A percentile compares a stretch with the other conserved stretches of the same genome.
These are phyloP conservation scores for Plebejus anna DNA, from an alignment of 2,888 invertebrate species.

Conservation along the genomic window DNA sequence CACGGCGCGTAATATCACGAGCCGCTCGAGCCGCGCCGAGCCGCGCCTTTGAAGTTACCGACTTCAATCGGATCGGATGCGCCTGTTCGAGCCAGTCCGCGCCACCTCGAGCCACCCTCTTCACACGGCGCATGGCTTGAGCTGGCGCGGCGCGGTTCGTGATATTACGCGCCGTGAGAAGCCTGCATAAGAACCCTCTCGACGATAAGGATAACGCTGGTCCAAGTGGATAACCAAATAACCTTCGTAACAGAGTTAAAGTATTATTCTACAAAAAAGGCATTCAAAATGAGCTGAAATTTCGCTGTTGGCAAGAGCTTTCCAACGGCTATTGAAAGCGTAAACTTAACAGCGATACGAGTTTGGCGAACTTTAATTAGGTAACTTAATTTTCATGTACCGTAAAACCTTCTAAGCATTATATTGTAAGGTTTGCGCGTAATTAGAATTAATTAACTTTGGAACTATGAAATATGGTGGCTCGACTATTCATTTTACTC, in stretches of 20 bases:
- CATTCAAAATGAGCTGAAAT: conserved; percentile 1
- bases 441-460: conserved; percentile 10
- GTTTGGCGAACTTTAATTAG: conserved; percentile 10
- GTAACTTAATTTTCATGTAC: conserved; percentile 18
- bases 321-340: conserved; percentile 15
- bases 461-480: not conserved
- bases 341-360: conserved; percentile 11
- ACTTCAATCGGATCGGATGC: too few species aligned
- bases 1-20: too few species aligned
- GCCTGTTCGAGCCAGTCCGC: too few species aligned
- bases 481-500: not conserved
- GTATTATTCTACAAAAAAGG: not conserved
- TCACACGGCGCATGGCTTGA: too few species aligned
- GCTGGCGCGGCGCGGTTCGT: too few species aligned
- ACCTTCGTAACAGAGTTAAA: not conserved
- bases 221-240: not conserved
- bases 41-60: too few species aligned
- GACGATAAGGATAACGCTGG: not conserved
- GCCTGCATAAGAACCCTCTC: not conserved
- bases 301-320: conserved; percentile 3
- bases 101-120: too few species aligned
- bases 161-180: too few species aligned
- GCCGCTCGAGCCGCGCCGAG: too few species aligned
- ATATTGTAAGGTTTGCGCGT: not conserved
- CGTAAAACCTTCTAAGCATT: conserved; percentile 9